Base-by-base conservation (phyloP, 2,888 invertebrate species). In the Chalcosyrphus nemorum region DNA sequence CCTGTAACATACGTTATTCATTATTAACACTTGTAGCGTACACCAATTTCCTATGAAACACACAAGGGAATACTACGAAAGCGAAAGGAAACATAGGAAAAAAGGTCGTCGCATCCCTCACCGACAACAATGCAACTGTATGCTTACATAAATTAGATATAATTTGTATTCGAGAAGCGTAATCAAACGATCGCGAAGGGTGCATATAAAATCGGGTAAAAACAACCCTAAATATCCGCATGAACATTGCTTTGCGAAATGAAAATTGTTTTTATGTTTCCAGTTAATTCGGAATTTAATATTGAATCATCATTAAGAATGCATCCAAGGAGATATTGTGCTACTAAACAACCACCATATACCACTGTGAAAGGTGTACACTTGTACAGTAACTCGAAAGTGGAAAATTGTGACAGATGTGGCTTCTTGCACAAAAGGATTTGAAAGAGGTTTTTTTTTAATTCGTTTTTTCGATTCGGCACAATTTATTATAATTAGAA, bases 21-120 rank as follows among this genome's bases (percentile, higher is more conserved):
- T 71, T 50, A 71, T 35, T 59, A 61, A 59, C 59, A 61, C 59
- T 61, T 71, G 59, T 50, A 50, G 38, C 71, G 19, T 38, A 59
- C 50, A 57, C 35, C 38, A 41, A 66, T 52, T 52, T 41, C 35
- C 52, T 24, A 17, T 15, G 2, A 27, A 17, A 27, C 13, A 43
- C 57, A 71, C 57, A 71, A 38, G 59, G 57, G 59, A 35, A 50
- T 71, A 65, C 19, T n/a, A n/a, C n/a, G n/a, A 32, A 32, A 27
- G 21, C 24, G 15, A 27, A 21, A 7, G 43, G 29, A 15, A 19
- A 4, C 2, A 29, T 1, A 15, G 15, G 24, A 13, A 19, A 59
- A 21, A 17, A n/a, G n/a, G n/a, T n/a, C n/a, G 50, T 27, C 15
- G 35, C 43, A 70, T 70, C 57, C 50, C 50, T 61, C 41, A 19